Percentiles rank a stretch among this genome's conserved stretches.
phyloP scores from a whole-genome alignment of 2,888 invertebrate genomes.

The Drosophila mimetica region DNA sequence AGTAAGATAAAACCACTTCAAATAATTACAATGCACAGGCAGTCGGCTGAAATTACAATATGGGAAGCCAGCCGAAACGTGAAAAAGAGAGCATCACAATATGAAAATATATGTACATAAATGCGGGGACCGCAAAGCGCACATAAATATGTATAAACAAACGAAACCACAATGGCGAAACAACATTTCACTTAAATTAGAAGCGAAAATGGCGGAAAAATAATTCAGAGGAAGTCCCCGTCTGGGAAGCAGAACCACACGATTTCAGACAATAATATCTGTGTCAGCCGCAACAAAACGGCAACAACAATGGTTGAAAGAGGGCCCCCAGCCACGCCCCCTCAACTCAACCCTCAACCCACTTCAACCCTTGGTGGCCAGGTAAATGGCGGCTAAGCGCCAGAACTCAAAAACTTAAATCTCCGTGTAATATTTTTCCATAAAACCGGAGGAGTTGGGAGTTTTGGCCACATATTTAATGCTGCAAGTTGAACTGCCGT shows the following conservation, averaged over 20 bases:
- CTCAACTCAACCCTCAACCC: neutral
- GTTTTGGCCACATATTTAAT: constrained; percentile 69
- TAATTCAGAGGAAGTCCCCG: constrained; percentile 40
- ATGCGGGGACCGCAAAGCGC: constrained; percentile 47
- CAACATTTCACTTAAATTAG: constrained; percentile 56
- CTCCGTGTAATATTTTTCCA: constrained; percentile 77
- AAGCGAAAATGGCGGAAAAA: constrained; percentile 50
- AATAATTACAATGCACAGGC: constrained; percentile 71
- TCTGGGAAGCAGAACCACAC: constrained; percentile 48
- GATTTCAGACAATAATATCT: constrained; percentile 77
- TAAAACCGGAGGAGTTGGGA: constrained; percentile 43
- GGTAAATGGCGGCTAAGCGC: constrained; percentile 51
- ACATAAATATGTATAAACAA: constrained; percentile 44
- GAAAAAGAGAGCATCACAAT: constrained; percentile 50
- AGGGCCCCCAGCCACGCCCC: neutral
- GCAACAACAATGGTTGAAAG: constrained; percentile 22
- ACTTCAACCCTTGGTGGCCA: constrained; percentile 37
- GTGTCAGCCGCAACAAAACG: constrained; percentile 57
- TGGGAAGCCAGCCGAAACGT: constrained; percentile 25
- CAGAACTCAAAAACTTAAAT: constrained; percentile 71
- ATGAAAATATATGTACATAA: constrained; percentile 57
- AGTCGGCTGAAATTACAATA: constrained; percentile 43
- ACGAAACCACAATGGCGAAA: constrained; percentile 35
- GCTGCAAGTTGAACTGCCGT: constrained; percentile 67
- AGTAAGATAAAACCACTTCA: constrained; percentile 65